Base-by-base conservation (phyloP, 1,140 invertebrate genomes). In the Monochamus saltuarius region DNA sequence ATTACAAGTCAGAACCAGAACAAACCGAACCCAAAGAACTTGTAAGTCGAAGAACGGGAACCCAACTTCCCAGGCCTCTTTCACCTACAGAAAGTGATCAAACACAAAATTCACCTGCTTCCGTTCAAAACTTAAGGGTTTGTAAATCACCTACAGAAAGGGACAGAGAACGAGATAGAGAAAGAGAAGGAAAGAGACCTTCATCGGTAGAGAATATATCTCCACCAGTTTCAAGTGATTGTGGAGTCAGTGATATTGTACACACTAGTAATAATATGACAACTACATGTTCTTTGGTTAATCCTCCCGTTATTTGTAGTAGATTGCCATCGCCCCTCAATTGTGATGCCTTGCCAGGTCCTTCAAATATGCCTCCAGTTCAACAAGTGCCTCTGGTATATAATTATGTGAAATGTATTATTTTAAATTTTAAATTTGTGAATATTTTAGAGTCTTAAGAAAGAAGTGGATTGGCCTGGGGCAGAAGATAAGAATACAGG, bases 301-400 rank as follows among this genome's bases (percentile, higher is more conserved):
- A 13, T 35, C 51, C 43, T 13, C 61, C 56, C 14, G 38, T 42
- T 49, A 54, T 62, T 37, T 71, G 70, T 66, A 82, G 71, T 66
- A 76, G 82, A 61, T 74, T 82, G 70, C 80, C 86, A 57, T 85
- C 86, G 67, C 86, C 86, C 49, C 81, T 85, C 69, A 84, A 83
- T 34, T 76, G 80, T 56, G 87, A 89, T 70, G 85, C 88, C 14
- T 79, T 90, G 47, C 87, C 87, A 60, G 89, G 85, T 62, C 88
- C 87, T 29, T 91, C 88, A 22, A 88, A 88, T 53, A 79, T 92
- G 66, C 87, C 89, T 42, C 90, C 90, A 40, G 89, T 91, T 69
- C 90, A 93, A 79, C 88, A 91, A 84, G 89, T 89, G 75, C 90
- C 90, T 75, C 83, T 93, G 80, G 90, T 93, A 78, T n/a, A 87